phyloP scores from a whole-genome alignment of 1,140 invertebrate species.

The Coptotermes formosanus region DNA sequence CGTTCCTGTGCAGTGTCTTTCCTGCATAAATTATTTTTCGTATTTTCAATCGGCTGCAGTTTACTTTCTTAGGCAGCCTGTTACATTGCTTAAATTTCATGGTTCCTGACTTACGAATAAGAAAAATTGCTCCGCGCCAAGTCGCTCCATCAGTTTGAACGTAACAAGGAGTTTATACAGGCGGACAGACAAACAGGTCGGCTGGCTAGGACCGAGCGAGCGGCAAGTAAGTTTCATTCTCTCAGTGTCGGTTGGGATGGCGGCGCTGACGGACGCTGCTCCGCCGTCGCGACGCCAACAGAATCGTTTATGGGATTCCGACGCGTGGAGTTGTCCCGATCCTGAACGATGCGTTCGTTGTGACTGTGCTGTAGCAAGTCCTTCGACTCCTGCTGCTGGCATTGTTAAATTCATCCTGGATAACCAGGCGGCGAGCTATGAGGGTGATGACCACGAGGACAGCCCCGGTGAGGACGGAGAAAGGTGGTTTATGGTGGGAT shows the following conservation, averaged over 20 bases:
- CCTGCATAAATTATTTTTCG: too few species aligned
- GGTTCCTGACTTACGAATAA: too few species aligned
- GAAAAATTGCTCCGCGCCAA: background rate
- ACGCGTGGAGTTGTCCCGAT: background rate
- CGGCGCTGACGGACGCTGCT: constrained; percentile 14
- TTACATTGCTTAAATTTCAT: too few species aligned
- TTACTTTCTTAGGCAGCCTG: too few species aligned
- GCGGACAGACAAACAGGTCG: background rate
- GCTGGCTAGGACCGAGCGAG: background rate
- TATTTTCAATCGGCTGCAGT: too few species aligned
- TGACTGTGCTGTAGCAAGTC: background rate
- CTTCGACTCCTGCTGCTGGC: background rate
- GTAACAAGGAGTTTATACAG: too few species aligned
- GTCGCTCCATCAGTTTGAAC: background rate
- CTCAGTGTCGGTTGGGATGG: constrained; percentile 4
- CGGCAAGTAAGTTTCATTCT: background rate
- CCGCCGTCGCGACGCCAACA: constrained; percentile 9
- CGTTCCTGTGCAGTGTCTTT: too few species aligned
- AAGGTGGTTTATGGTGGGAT: background rate
- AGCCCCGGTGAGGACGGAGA: background rate
- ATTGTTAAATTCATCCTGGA: background rate
- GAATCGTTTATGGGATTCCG: background rate
- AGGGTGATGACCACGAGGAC: background rate
- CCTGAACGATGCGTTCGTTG: background rate
- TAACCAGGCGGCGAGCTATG: background rate